Evolutionary conservation across 2,888 invertebrate species (phyloP), one percentile per base, ranked within the genome.

Genomic region (Plagiodera versicolora): DNA sequence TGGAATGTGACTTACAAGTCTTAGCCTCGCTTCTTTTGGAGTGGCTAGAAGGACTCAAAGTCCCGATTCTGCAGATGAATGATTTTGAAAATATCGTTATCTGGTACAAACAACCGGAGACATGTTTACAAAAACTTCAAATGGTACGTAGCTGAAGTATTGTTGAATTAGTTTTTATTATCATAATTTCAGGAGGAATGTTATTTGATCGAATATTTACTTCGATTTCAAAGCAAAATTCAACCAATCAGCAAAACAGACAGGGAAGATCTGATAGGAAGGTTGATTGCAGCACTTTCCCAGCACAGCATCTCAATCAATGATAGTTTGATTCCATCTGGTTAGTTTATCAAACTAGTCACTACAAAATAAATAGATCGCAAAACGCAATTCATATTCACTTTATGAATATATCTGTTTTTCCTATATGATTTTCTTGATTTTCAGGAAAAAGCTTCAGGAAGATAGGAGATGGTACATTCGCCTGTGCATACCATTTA

Each of bases 11-110:
- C 73, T 73, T 90, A 1, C 79, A 81, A 9, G 81, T 91, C 16
- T 76, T 92, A 39, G 81, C 87, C 0, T 84, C 84, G 1, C 77
- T 93, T 3, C 79, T 92, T 35, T 89, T 87, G 77, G 87, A 90
- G 67, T 93, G 92, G 92, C 76, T 93, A 55, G 91, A 92, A 74
- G 86, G 86, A 17, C 79, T 93, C 48, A 88, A 89, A 81, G 83
- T 83, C 56, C 89, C 90, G 0, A 80, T 91, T 28, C 75, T 92
- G 16, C 84, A 85, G 65, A 80, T 85, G 19, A 87, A 89, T 54
- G 87, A 89, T 74, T 81, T 92, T 46, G 86, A 88, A 56, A 81
- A 83, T 54, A 86, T 92, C 53, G 87, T 91, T 0, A 83, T 84
- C 0, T 78, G 86, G 61, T 84, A 86, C 11, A 84, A 85, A 46